These are phyloP conservation scores for Kobus ellipsiprymnus DNA, from an alignment of 2,113 vertebrate species.

Conservation along the genomic window DNA sequence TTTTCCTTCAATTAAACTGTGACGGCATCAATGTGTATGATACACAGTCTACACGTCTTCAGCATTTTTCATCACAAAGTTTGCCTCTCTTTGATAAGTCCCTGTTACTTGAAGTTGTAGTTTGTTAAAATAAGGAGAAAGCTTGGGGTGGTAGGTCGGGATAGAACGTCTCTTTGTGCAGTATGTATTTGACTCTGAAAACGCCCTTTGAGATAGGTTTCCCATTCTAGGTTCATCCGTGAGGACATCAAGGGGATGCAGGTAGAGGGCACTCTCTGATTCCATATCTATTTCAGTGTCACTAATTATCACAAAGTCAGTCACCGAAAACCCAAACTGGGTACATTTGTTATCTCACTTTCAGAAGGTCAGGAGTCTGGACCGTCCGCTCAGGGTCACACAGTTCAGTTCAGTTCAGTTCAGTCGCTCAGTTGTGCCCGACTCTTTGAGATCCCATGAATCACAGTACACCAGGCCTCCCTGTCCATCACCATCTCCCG, in stretches of 20 bases:
- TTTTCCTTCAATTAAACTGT: neutral
- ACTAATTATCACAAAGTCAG: neutral
- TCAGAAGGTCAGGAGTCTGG: neutral
- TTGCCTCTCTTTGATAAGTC: neutral
- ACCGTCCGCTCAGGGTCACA: neutral
- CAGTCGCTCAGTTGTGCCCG: too few species aligned
- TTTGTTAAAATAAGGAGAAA: neutral
- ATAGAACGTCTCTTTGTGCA: neutral
- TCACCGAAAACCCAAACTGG: neutral
- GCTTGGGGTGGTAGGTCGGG: neutral
- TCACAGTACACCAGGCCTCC: too few species aligned
- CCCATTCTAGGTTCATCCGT: fast-evolving
- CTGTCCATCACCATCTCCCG: too few species aligned
- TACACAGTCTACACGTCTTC: fast-evolving
- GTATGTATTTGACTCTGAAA: neutral
- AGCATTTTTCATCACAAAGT: neutral
- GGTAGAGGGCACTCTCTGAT: neutral
- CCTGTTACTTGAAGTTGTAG: too few species aligned
- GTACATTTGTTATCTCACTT: fast-evolving
- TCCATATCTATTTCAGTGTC: neutral
- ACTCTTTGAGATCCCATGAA: too few species aligned
- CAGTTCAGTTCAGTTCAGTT: too few species aligned
- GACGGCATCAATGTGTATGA: neutral
- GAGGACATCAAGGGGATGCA: neutral
- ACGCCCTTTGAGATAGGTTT: neutral